These are phyloP conservation scores for Drosophila eohydei DNA, from an alignment of 2,888 invertebrate genomes.

Conservation along the genomic window DNA sequence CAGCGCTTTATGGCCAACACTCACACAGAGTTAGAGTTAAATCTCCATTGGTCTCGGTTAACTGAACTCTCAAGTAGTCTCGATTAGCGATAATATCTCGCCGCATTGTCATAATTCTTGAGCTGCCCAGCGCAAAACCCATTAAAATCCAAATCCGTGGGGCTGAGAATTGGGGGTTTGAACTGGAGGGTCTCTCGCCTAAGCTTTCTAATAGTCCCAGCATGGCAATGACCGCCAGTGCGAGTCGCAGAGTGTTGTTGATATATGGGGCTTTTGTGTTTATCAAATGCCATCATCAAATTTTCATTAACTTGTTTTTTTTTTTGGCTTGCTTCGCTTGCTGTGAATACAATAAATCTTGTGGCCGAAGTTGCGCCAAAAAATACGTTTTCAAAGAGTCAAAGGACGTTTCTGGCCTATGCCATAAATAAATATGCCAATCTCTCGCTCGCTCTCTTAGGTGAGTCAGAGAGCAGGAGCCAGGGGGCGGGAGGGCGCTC, in stretches of 20 bases:
- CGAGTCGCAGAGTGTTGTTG: conserved; percentile 33
- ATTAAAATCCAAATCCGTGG: conserved; percentile 65
- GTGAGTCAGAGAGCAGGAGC: conserved; percentile 19
- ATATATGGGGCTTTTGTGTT: conserved; percentile 68
- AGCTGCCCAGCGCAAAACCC: conserved; percentile 65
- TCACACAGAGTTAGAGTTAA: conserved; percentile 5
- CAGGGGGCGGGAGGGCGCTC: background rate
- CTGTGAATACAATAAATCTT: conserved; percentile 64
- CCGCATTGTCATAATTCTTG: conserved; percentile 79
- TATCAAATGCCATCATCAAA: conserved; percentile 78
- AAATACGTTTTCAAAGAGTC: conserved; percentile 36
- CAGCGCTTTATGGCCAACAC: conserved; percentile 27
- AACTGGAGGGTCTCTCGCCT: conserved; percentile 1
- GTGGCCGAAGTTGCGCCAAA: conserved; percentile 34
- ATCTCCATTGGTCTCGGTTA: conserved; percentile 70
- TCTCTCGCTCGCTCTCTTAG: conserved; percentile 12
- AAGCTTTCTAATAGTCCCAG: conserved; percentile 69
- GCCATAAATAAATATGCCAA: conserved; percentile 69
- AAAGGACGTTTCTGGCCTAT: conserved; percentile 35
- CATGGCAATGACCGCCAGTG: conserved; percentile 61
- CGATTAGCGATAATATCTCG: conserved; percentile 78
- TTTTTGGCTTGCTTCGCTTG: conserved; percentile 9
- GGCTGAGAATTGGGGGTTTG: background rate
- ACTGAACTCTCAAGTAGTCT: conserved; percentile 75
- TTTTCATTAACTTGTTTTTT: conserved; percentile 77